These are phyloP conservation scores for Drosophila arizonae DNA, from an alignment of 1,140 invertebrate species.

Conservation along the genomic window DNA sequence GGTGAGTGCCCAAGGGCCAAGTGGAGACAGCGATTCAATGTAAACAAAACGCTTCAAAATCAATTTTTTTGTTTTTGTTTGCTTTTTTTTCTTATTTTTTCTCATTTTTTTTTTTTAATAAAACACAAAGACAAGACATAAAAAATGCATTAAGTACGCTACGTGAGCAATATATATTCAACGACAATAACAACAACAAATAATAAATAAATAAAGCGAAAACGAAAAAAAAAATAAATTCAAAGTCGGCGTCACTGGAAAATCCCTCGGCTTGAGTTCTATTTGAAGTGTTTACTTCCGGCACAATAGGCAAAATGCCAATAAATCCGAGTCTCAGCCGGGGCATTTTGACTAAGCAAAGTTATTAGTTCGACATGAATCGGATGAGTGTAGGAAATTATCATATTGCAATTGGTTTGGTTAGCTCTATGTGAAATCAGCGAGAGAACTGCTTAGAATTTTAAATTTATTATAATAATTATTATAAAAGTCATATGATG, in stretches of 20 bases:
- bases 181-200: slow-evolving; percentile 4
- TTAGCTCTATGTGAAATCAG: too few species aligned
- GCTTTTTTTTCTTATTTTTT: slow-evolving; percentile 4
- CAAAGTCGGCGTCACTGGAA: slow-evolving; percentile 30
- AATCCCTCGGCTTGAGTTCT: slow-evolving; percentile 36
- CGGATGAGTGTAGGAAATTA: too few species aligned
- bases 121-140: slow-evolving; percentile 21
- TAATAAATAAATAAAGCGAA: slow-evolving; percentile 1
- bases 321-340: slow-evolving; percentile 16
- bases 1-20: slow-evolving; percentile 55
- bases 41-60: slow-evolving; percentile 33
- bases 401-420: too few species aligned
- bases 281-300: slow-evolving; percentile 46
- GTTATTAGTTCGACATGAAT: too few species aligned
- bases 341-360: not conserved
- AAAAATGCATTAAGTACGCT: slow-evolving; percentile 32
- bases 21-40: slow-evolving; percentile 15
- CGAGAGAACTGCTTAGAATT: too few species aligned
- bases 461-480: too few species aligned
- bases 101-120: slow-evolving; percentile 10
- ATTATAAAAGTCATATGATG: too few species aligned
- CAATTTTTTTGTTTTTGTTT: slow-evolving; percentile 8
- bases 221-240: slow-evolving; percentile 11
- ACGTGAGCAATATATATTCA: slow-evolving; percentile 43
- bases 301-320: slow-evolving; percentile 25